Evolutionary conservation across 2,113 vertebrate genomes (phyloP), one percentile per base, ranked within the genome.

Genomic region (Athene noctua): DNA sequence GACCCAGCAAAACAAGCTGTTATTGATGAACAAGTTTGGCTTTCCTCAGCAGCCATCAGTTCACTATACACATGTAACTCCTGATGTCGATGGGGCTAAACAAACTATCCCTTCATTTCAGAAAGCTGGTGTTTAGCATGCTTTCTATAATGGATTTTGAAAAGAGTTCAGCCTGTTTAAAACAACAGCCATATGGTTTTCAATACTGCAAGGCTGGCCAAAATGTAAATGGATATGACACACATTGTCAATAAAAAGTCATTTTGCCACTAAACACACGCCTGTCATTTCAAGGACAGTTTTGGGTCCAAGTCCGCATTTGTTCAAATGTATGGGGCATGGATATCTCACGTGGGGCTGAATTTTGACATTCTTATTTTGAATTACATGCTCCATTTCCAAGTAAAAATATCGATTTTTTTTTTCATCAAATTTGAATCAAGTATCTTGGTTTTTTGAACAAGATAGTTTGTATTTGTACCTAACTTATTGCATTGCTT

Each of bases 161-260:
- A 96, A 96, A 91, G 86, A 88, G 88, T 86, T 92, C 83, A 93
- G 73, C 88, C 72, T 65, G 49, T 72, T 86, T 93, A 59, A 94
- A 94, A 78, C 75, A 94, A 78, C 82, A 84, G 83, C 61, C 96
- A 92, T 94, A 84, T 95, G 95, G 92, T 93, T 96, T 84, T 86
- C 82, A 63, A 1, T 94, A 74, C 47, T 75, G 72, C 40, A 95
- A 80, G 38, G 63, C 55, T 92, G 92, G 61, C 80, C 61, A 81
- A 88, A 67, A 86, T 42, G 51, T 85, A 92, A 96, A 71, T 84
- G 88, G 59, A 36, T 86, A 66, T 75, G 88, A 86, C 90, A 92
- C 57, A 86, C 18, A 18, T 34, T 86, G 74, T 94, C 88, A 94
- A 92, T 88, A 96, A 95, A 49, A 94, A 93, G 30, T 62, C 10